phyloP scores from a whole-genome alignment of 2,888 invertebrate genomes.

The Chaetogeoica ovagalla region DNA sequence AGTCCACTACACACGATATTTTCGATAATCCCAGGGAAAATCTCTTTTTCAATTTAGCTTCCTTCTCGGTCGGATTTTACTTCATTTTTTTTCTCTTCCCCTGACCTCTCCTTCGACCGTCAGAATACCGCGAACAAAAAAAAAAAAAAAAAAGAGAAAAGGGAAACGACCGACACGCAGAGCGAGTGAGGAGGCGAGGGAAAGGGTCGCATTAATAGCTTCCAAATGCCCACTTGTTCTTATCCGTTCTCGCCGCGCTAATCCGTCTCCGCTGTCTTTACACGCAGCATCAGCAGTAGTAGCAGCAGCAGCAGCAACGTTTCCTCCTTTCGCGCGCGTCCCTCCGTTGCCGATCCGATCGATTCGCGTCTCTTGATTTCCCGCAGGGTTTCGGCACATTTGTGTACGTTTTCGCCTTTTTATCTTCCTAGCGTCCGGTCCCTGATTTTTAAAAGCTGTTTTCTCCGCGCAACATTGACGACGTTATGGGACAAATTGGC shows the following conservation, averaged over 20 bases:
- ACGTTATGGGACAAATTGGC: slow-evolving; percentile 16
- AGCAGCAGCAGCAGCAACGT: not conserved
- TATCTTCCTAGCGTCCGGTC: slow-evolving; percentile 17
- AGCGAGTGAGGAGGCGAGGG: not conserved
- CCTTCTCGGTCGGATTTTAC: slow-evolving; percentile 12
- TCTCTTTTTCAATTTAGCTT: slow-evolving; percentile 45
- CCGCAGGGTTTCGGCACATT: slow-evolving; percentile 40
- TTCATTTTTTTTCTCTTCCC: slow-evolving; percentile 27
- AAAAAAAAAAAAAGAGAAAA: slow-evolving; percentile 17
- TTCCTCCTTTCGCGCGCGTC: slow-evolving; percentile 8
- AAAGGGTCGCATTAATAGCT: slow-evolving; percentile 43
- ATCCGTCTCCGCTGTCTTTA: slow-evolving; percentile 36
- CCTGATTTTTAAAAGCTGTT: slow-evolving; percentile 48
- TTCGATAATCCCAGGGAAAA: slow-evolving; percentile 34
- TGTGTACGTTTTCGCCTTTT: slow-evolving; percentile 38
- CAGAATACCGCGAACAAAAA: not conserved
- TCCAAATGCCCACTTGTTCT: slow-evolving; percentile 49
- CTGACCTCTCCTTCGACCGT: slow-evolving; percentile 42
- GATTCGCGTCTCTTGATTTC: slow-evolving; percentile 43
- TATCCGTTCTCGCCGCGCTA: slow-evolving; percentile 41
- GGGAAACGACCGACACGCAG: slow-evolving; percentile 4
- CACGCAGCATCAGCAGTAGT: not conserved
- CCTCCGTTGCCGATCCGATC: slow-evolving; percentile 6
- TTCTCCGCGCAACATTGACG: slow-evolving; percentile 13
- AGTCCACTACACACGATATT: slow-evolving; percentile 1